Base-by-base conservation (phyloP, 2,797 vertebrate genomes). In the Chanos chanos region DNA sequence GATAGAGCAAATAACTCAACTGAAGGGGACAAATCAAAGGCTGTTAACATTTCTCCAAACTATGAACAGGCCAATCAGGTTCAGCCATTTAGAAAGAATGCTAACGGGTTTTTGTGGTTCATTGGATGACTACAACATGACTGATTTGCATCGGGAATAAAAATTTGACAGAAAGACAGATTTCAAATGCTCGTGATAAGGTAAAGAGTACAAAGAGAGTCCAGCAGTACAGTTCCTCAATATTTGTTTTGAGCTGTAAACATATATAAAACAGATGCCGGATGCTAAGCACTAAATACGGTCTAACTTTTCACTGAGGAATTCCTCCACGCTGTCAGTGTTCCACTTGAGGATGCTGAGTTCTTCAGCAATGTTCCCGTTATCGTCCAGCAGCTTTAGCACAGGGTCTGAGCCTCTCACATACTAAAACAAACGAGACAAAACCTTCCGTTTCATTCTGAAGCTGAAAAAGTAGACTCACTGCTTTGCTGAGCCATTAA, bases 281-380 rank as follows among this genome's bases (percentile, higher is more conserved):
- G 7, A 34, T 21, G 40, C 12, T 48, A 0, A 13, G 52, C 18
- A 79, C 84, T 99, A 99, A 71, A 98, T 77, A 56, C 89, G 90
- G 2, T 97, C 93, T 70, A 99, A 80, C 74, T 98, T 99, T 83
- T 99, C 97, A 74, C 94, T 92, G 25, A 99, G 83, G 77, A 99
- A 99, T 85, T 99, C 97, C 82, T 99, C 97, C 37, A 99, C 97
- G 0, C 97, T 99, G 84, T 99, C 96, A 1, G 96, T 99, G 83
- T 99, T 99, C 96, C 97, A 99, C 77, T 98, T 99, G 83, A 96
- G 92, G 86, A 99, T 99, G 91, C 96, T 99, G 68, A 99, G 88
- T 55, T 99, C 97, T 77, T 99, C 96, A 71, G 94, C 93, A 37
- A 99, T 97, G 92, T 98, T 98, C 94, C 97, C 97, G 50, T 74